Percentiles rank a stretch among this genome's conserved stretches.
Evolutionary conservation across 2,888 invertebrate genomes (phyloP).

Genomic region (Scelioninae gen. 2): DNA sequence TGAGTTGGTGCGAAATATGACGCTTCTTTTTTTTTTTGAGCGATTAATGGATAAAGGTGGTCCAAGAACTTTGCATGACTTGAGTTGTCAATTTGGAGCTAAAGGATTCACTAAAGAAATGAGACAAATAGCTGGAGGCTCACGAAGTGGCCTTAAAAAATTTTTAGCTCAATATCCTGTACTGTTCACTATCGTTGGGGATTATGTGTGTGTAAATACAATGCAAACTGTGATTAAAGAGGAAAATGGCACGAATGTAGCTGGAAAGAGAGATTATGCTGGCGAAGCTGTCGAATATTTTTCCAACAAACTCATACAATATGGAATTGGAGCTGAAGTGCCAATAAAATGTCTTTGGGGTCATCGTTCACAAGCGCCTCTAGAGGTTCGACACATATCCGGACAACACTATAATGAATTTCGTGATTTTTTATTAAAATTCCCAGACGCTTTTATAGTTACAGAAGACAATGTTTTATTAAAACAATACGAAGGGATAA

Average conservation of each 20-base stretch:
- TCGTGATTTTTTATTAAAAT: slow-evolving; percentile 89
- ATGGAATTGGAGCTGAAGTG: slow-evolving; percentile 96
- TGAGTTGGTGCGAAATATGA: slow-evolving; percentile 95
- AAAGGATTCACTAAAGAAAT: slow-evolving; percentile 99
- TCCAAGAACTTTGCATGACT: slow-evolving; percentile 96
- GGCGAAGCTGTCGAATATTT: slow-evolving; percentile 99
- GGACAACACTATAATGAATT: slow-evolving; percentile 96
- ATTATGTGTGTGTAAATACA: slow-evolving; percentile 90
- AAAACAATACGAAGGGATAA: slow-evolving; percentile 81
- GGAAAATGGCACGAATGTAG: slow-evolving; percentile 76
- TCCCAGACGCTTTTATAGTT: slow-evolving; percentile 90
- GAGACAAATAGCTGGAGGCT: slow-evolving; percentile 96
- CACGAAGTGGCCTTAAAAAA: slow-evolving; percentile 96
- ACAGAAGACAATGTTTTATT: slow-evolving; percentile 88
- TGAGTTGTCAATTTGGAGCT: slow-evolving; percentile 99
- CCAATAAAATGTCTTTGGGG: slow-evolving; percentile 97
- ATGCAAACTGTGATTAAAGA: slow-evolving; percentile 82
- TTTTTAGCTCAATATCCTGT: slow-evolving; percentile 98
- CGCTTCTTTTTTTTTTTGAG: slow-evolving; percentile 98
- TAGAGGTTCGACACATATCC: slow-evolving; percentile 97
- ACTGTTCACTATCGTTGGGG: slow-evolving; percentile 95
- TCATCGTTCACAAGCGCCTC: slow-evolving; percentile 96
- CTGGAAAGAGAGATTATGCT: slow-evolving; percentile 90
- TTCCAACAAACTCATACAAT: slow-evolving; percentile 94
- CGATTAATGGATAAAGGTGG: slow-evolving; percentile 97